Evolutionary conservation across 2,113 vertebrate species (phyloP).

Genomic region (Jaculus jaculus): DNA sequence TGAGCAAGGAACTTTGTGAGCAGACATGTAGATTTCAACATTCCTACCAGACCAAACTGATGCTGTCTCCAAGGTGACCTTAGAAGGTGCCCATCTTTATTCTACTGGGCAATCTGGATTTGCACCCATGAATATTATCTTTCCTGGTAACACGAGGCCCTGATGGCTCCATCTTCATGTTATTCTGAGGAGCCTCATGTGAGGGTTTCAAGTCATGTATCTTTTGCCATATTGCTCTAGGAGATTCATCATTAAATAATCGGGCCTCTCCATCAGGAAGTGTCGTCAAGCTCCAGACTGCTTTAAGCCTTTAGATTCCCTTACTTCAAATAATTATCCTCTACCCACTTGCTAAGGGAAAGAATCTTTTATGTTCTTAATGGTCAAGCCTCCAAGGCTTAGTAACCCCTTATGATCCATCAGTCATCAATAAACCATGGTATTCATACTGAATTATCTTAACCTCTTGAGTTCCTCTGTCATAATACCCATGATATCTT

Average conservation of each 20-base stretch:
- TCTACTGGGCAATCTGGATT: neutral
- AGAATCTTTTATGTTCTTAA: conserved; percentile 14
- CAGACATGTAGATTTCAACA: neutral
- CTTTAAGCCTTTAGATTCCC: conserved; percentile 13
- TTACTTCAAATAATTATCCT: conserved; percentile 16
- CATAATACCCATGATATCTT: neutral
- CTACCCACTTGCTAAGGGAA: neutral
- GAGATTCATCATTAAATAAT: neutral
- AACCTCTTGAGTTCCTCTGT: neutral
- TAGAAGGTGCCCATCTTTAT: neutral
- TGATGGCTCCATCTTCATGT: neutral
- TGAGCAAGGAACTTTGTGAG: neutral
- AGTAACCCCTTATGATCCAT: neutral
- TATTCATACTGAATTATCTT: conserved; percentile 58
- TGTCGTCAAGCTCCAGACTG: neutral
- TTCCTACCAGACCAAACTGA: neutral
- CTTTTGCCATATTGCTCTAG: neutral
- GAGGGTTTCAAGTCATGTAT: neutral
- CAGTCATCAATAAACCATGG: conserved; percentile 43
- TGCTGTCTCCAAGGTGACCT: neutral
- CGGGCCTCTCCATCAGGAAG: neutral
- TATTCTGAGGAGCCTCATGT: neutral
- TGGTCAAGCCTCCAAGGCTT: conserved; percentile 19
- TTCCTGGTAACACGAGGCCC: neutral
- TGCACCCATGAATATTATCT: neutral